A percentile compares a stretch with the other conserved stretches of the same genome.
These are phyloP conservation scores for Platichthys flesus DNA, from an alignment of 2,113 vertebrate genomes.

Conservation along the genomic window DNA sequence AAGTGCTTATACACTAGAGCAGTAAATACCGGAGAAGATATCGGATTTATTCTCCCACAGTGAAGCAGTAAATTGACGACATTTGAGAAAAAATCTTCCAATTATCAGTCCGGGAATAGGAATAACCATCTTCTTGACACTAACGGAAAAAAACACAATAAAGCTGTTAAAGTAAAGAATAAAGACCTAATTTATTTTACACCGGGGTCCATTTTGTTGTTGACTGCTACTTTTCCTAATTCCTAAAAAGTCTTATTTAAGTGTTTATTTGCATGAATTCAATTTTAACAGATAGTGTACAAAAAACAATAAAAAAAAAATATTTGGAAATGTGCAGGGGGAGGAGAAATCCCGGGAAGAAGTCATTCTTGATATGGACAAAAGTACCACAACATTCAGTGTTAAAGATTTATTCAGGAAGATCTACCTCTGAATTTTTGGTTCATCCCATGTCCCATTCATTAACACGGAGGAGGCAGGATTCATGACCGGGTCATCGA, in stretches of 20 bases:
- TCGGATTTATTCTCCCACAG: conserved; percentile 20
- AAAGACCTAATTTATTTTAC: not conserved
- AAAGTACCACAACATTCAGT: not conserved
- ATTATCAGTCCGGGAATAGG: conserved; percentile 17
- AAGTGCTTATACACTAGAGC: conserved; percentile 16
- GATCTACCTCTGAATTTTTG: too few species aligned
- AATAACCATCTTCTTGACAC: not conserved
- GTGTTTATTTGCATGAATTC: not conserved
- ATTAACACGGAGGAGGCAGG: too few species aligned
- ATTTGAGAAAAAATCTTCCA: conserved; percentile 22
- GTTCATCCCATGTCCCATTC: too few species aligned
- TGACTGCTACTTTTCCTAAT: not conserved
- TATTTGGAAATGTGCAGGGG: not conserved
- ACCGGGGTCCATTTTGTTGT: not conserved
- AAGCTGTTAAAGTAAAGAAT: too few species aligned
- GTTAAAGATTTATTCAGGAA: not conserved
- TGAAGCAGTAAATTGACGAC: conserved; percentile 16
- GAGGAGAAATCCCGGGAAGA: not conserved
- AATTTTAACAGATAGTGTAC: conserved; percentile 5
- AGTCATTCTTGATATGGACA: not conserved
- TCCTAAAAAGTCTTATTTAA: not conserved
- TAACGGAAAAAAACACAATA: too few species aligned
- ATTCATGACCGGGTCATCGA: too few species aligned
- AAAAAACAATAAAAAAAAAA: not conserved
- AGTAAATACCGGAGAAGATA: conserved; percentile 12